Base-by-base conservation (phyloP, 2,888 invertebrate genomes). In the Orthosia incerta region DNA sequence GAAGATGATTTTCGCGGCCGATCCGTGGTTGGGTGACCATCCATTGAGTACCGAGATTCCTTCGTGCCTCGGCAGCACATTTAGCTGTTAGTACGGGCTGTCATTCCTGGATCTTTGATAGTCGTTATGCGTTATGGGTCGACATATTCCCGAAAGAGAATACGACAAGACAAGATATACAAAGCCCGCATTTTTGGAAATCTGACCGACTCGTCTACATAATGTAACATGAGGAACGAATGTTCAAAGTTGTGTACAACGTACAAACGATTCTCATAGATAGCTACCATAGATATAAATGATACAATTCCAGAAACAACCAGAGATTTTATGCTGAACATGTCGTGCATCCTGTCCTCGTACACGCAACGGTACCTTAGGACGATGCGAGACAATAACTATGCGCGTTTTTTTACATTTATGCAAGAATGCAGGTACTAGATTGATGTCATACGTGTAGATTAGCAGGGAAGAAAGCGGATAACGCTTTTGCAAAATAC, bases 301-400 rank as follows among this genome's bases (percentile, higher is more conserved):
- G 68, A 63, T 72, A 80, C 57, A 66, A 82, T 71, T 80, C 74
- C 82, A 82, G 76, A 82, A 80, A 74, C 79, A 57, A 80, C 70
- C 48, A 74, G 56, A 76, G 76, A 77, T 82, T 84, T 84, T 76
- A 76, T 83, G 79, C 72, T 84, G 74, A 86, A 76, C 75, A 74
- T 84, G 82, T 80, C 82, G 76, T 73, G 71, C 77, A 86, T 86
- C 80, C 84, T 82, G 80, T 71, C 76, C 76, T 50, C 53, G 59
- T 60, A 60, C 62, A 76, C 70, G 64, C 86, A 85, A 84, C 84
- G 79, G 86, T 76, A 85, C 68, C 67, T 74, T 65, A 82, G 79
- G 76, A 79, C 76, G 70, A 68, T 65, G 62, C 69, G 45, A 70
- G 57, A 63, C 71, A 15, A 69, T 75, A 81, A 15, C 48, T 57